Base-by-base conservation (phyloP, 1,140 invertebrate genomes). In the Ceratitis capitata region DNA sequence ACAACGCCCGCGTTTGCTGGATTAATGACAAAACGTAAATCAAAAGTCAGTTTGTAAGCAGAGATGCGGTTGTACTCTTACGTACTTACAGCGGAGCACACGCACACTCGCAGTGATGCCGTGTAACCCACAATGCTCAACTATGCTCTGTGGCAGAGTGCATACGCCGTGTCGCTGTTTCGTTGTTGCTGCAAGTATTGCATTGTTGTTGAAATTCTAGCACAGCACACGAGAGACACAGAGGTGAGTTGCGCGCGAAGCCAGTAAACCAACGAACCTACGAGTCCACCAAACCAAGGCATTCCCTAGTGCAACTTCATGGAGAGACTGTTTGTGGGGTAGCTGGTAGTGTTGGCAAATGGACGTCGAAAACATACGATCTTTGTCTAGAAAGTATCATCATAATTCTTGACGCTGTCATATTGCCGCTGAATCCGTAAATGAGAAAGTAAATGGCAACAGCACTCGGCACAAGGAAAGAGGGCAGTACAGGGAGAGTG, bases 21-120 rank as follows among this genome's bases (percentile, higher is more conserved):
- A 78, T 78, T 78, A 78, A 78, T 78, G 69, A 78, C 69, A 78
- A 78, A 78, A 47, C 69, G 69, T 78, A 78, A 78, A 78, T 78
- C 69, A 78, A 78, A 78, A 78, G 69, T 47, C 69, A 35, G 39
- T 78, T 45, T 78, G 69, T 10, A 78, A 45, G 19, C 39, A 45
- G n/a, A 10, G 10, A 10, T 10, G 19, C 64, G 0, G 26, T 29
- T 19, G 19, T 19, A 61, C 26, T 23, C 26, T 26, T 26, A 61
- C 23, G 29, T 61, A 56, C 45, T 7, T 47, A 47, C 14, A n/a
- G n/a, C n/a, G 45, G 1, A 14, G 35, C 29, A 32, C 29, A 35
- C 14, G 29, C 29, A 26, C 58, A 14, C 16, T 3, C 3, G 12
- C 29, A 29, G n/a, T n/a, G n/a, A n/a, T n/a, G n/a, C n/a, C n/a